phyloP scores from a whole-genome alignment of 92 coral and sea anemone species.

The Ricordea florida region DNA sequence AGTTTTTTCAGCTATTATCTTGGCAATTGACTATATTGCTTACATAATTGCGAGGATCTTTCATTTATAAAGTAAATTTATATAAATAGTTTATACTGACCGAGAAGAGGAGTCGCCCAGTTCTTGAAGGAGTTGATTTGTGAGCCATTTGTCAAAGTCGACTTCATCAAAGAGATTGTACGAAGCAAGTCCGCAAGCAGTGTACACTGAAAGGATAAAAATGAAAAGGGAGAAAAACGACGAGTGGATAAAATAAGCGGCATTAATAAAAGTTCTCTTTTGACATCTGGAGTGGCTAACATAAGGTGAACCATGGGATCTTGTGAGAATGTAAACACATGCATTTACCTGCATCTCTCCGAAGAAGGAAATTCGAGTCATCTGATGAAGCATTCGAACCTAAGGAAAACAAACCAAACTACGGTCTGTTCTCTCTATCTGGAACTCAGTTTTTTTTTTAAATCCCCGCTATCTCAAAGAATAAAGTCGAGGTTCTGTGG shows the following conservation, averaged over 20 bases:
- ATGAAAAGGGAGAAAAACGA: not conserved
- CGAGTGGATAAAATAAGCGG: not conserved
- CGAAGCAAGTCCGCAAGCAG: constrained; percentile 90
- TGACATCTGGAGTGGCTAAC: not conserved
- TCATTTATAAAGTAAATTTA: no score
- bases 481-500: no score
- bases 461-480: no score
- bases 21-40: no score
- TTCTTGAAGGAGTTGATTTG: constrained; percentile 65
- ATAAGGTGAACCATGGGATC: no score
- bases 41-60: no score
- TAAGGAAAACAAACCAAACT: not conserved
- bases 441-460: no score
- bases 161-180: constrained; percentile 92
- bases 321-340: not conserved
- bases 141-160: constrained; percentile 91
- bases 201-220: constrained; percentile 64
- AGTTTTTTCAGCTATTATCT: no score
- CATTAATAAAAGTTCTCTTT: not conserved
- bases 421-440: no score
- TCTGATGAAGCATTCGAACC: constrained; percentile 88
- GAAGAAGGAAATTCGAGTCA: constrained; percentile 76
- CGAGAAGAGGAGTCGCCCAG: constrained; percentile 77
- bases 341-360: constrained; percentile 86
- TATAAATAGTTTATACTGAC: constrained; percentile 49